These are phyloP conservation scores for Drosophila biarmipes DNA, from an alignment of 1,140 invertebrate species.

Conservation along the genomic window DNA sequence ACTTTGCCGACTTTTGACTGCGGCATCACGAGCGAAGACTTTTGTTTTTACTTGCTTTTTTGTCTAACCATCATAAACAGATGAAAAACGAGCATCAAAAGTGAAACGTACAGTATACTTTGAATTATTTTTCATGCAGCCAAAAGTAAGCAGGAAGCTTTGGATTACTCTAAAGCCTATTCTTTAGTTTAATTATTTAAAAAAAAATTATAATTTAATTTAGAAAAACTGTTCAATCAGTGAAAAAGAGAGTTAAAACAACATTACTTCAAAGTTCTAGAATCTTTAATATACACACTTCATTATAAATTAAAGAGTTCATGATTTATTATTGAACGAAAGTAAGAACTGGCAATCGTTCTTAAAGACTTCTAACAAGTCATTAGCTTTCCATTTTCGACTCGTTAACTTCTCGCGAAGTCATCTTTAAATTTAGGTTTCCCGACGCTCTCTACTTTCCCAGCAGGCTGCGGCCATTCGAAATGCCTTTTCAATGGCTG, in stretches of 20 bases:
- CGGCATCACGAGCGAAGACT: conserved; percentile 43
- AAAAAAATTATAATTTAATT: no score
- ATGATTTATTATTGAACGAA: no score
- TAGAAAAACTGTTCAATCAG: no score
- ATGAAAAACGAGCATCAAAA: not conserved
- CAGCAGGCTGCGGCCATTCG: conserved; percentile 60
- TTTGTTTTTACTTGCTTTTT: conserved; percentile 55
- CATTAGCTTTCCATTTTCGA: conserved; percentile 51
- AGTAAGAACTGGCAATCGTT: no score
- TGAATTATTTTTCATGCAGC: not conserved
- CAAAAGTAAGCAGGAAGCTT: not conserved
- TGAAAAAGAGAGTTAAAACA: no score
- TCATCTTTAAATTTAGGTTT: conserved; percentile 35
- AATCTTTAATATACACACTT: no score
- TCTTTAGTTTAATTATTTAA: no score
- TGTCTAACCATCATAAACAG: conserved; percentile 7
- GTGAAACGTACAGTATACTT: not conserved
- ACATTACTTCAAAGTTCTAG: no score
- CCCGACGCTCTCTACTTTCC: not conserved
- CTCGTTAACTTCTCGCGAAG: conserved; percentile 42
- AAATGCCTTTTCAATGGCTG: conserved; percentile 82
- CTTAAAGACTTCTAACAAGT: conserved; percentile 29
- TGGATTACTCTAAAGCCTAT: no score
- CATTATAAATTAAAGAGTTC: no score
- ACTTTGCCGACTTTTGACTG: conserved; percentile 54